A percentile compares a stretch with the other conserved stretches of the same genome.
Evolutionary conservation across 2,888 invertebrate genomes (phyloP).

Genomic region (Sesia apiformis): DNA sequence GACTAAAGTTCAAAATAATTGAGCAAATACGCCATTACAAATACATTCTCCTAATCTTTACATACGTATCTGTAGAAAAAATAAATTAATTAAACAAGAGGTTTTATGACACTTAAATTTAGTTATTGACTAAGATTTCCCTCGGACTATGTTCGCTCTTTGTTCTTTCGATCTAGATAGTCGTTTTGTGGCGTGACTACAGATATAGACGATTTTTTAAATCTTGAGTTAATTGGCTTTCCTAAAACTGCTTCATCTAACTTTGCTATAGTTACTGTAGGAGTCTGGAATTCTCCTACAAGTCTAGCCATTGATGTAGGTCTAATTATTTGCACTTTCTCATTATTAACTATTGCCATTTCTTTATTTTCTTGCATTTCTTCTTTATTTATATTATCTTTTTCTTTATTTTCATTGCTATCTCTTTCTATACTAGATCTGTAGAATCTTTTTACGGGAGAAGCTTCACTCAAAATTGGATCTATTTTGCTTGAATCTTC

Average conservation of each 20-base stretch:
- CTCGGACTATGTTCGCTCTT: slow-evolving; percentile 37
- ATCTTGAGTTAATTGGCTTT: slow-evolving; percentile 19
- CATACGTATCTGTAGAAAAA: slow-evolving; percentile 16
- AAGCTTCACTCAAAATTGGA: slow-evolving; percentile 23
- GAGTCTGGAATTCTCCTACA: slow-evolving; percentile 43
- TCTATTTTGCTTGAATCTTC: slow-evolving; percentile 34
- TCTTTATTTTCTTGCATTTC: slow-evolving; percentile 46
- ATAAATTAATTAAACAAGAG: slow-evolving; percentile 47
- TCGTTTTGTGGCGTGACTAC: slow-evolving; percentile 28
- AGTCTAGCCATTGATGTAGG: slow-evolving; percentile 41
- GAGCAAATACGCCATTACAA: slow-evolving; percentile 44
- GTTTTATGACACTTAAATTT: slow-evolving; percentile 57
- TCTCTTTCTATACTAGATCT: slow-evolving; percentile 54
- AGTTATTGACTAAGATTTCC: slow-evolving; percentile 52
- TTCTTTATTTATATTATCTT: slow-evolving; percentile 48
- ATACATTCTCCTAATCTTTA: slow-evolving; percentile 11
- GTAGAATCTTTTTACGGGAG: slow-evolving; percentile 44
- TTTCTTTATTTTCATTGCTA: slow-evolving; percentile 30
- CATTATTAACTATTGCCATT: slow-evolving; percentile 47
- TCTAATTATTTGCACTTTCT: slow-evolving; percentile 54
- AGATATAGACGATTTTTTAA: slow-evolving; percentile 27
- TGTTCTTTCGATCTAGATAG: slow-evolving; percentile 18
- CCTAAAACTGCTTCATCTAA: slow-evolving; percentile 59
- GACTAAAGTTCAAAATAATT: slow-evolving; percentile 26
- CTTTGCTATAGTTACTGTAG: slow-evolving; percentile 42